Evolutionary conservation across 1,140 invertebrate species (phyloP), one percentile per base, ranked within the genome.

Genomic region (Drosophila repletoides): DNA sequence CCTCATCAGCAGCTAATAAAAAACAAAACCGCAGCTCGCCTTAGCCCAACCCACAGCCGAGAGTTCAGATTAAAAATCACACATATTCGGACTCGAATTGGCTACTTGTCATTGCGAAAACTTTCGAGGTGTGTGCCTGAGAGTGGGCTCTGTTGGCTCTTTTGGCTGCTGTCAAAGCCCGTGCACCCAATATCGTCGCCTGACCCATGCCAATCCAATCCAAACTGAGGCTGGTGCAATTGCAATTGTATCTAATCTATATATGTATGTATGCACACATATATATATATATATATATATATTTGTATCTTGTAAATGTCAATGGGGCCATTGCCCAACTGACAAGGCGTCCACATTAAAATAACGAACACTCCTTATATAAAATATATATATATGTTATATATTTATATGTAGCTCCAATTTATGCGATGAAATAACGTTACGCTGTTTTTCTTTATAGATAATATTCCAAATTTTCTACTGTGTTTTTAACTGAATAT

Each of bases 341-440:
- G 33, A 15, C 41, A 64, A 45, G 12, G 10, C 34, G 12, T 51
- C 45, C 45, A 31, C 52, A 36, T 56, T 83, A 83, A 81, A 81
- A 81, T 81, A 69, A 83, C 68, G 71, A 69, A 81, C 76, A 81
- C 76, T 81, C 76, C 76, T 81, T 81, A 83, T 83, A 72, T 81
- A 59, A 58, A 67, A 76, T 72, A 40, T 19, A 19, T 19, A 53
- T n/a, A 40, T 19, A 40, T 14, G 6, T 3, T n/a, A n/a, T n/a
- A n/a, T n/a, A n/a, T n/a, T n/a, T n/a, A n/a, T n/a, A n/a, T n/a
- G n/a, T n/a, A n/a, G n/a, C n/a, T n/a, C n/a, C n/a, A n/a, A n/a
- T n/a, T n/a, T n/a, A n/a, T n/a, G n/a, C n/a, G n/a, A n/a, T n/a
- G n/a, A n/a, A n/a, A n/a, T n/a, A n/a, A n/a, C n/a, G n/a, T n/a